These are phyloP conservation scores for Andrena hattorfiana DNA, from an alignment of 2,888 invertebrate genomes.

Conservation along the genomic window DNA sequence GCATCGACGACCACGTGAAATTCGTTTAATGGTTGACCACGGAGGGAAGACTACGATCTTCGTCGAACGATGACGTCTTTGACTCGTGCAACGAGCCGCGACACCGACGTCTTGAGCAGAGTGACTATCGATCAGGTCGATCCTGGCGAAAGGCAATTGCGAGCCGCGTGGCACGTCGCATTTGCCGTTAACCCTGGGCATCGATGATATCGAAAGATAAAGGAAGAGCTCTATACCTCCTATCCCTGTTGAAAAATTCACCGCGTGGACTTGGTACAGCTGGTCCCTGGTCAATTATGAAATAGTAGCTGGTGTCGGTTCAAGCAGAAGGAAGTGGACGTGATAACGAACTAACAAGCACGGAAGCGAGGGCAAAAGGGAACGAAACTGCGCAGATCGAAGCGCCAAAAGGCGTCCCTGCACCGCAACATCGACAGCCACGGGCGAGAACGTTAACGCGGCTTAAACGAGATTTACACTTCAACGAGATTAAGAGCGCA, in stretches of 20 bases:
- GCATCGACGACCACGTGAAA: slow-evolving; percentile 2
- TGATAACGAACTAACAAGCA: background rate
- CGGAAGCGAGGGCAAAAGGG: background rate
- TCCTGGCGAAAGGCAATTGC: slow-evolving; percentile 32
- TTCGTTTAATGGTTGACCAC: slow-evolving; percentile 8
- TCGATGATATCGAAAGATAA: no score
- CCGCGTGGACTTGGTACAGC: no score
- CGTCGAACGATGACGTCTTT: slow-evolving; percentile 21
- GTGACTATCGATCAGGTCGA: slow-evolving; percentile 15
- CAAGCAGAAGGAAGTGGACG: no score
- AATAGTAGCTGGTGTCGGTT: no score
- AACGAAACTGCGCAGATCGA: slow-evolving; percentile 25
- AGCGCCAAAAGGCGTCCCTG: background rate
- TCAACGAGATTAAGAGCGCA: slow-evolving; percentile 50
- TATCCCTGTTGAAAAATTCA: no score
- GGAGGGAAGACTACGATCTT: background rate
- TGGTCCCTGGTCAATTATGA: no score
- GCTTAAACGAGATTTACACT: slow-evolving; percentile 50
- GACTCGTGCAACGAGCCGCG: slow-evolving; percentile 22
- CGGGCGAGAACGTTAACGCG: slow-evolving; percentile 33
- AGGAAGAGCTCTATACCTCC: no score
- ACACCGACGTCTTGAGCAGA: slow-evolving; percentile 9
- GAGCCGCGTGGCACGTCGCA: background rate
- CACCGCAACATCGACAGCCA: slow-evolving; percentile 27
- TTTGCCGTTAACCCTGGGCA: background rate